Base-by-base conservation (phyloP, 1,140 invertebrate genomes). In the Drosophila takahashii region DNA sequence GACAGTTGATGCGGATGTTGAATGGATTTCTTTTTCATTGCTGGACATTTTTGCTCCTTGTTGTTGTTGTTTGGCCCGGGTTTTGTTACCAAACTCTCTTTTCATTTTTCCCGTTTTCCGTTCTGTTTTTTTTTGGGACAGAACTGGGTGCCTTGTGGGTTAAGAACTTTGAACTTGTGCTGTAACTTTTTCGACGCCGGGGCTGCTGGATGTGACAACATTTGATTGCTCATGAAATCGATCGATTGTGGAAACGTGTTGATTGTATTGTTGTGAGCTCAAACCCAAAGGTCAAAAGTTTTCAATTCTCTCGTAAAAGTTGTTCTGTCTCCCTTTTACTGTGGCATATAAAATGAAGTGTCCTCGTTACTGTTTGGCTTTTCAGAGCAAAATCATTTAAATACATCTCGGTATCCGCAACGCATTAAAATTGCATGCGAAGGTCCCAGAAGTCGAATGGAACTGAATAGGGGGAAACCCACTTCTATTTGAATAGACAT, bases 141-240 rank as follows among this genome's bases (percentile, higher is more conserved):
- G 34, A 42, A 41, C 51, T 27, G 42, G 41, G 45, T 48, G 81
- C 80, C 72, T 67, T 44, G 58, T 75, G 73, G 77, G 74, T 56
- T 75, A 85, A 70, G 67, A 85, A 85, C 81, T 85, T 85, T 86
- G 81, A 81, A 70, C 81, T 85, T 85, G 60, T 75, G 81, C 78
- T 66, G 58, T 85, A 85, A 85, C 77, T 86, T 85, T 81, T 65
- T 59, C 67, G 45, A 61, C 57, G 81, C 41, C 56, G 62, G 72
- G 59, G 60, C 81, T 85, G 60, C 81, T 85, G 81, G 66, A 86
- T 86, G 81, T 85, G 81, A 86, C 81, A 85, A 62, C 81, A 71
- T 86, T 85, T 81, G 77, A 85, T 85, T 85, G 81, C 78, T 86
- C 81, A 86, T 86, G 81, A 85, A 85, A 85, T 85, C 81, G 81